Evolutionary conservation across 2,888 invertebrate genomes (phyloP).

Genomic region (Phyllotreta striolata): DNA sequence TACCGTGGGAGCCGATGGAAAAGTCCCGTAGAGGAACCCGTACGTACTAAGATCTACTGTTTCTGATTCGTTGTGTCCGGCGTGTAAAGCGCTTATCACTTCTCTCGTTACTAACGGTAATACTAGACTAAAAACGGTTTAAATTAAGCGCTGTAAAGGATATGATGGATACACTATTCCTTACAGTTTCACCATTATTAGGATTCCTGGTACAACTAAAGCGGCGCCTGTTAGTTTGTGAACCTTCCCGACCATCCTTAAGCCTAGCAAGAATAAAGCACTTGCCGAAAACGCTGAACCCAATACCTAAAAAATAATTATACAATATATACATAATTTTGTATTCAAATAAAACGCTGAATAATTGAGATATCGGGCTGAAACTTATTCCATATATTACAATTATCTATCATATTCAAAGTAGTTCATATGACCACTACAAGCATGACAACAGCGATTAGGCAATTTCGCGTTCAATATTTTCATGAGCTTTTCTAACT

Average conservation of each 20-base stretch:
- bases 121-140: constrained; percentile 68
- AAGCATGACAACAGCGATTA: too few relatives aligned
- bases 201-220: constrained; percentile 82
- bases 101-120: constrained; percentile 88
- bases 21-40: constrained; percentile 94
- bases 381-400: too few relatives aligned
- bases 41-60: constrained; percentile 87
- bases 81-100: constrained; percentile 77
- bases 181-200: constrained; percentile 90
- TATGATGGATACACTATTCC: constrained; percentile 52
- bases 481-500: too few relatives aligned
- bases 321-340: too few relatives aligned
- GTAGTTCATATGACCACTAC: too few relatives aligned
- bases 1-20: constrained; percentile 95
- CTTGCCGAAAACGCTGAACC: constrained; percentile 91
- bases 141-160: neutral
- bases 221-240: constrained; percentile 80
- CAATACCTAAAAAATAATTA: constrained; percentile 68
- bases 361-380: too few relatives aligned
- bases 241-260: constrained; percentile 92
- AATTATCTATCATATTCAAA: too few relatives aligned
- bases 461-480: too few relatives aligned
- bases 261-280: constrained; percentile 88
- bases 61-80: constrained; percentile 75
- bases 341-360: too few relatives aligned